These are phyloP conservation scores for Lampris megalopsis DNA, from an alignment of 2,113 vertebrate species.

Conservation along the genomic window DNA sequence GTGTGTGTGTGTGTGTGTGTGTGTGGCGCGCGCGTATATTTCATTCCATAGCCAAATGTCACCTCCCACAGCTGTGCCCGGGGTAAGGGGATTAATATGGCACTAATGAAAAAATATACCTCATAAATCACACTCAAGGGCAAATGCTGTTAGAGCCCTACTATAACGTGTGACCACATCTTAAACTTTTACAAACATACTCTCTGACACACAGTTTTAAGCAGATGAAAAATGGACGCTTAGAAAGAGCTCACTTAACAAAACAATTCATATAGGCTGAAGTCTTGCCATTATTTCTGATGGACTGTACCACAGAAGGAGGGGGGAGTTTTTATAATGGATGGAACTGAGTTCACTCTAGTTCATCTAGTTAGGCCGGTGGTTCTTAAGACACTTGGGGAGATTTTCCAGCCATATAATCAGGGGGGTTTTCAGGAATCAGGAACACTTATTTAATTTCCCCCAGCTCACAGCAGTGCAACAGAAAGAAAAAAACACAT, in stretches of 20 bases:
- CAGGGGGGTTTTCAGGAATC: too few relatives aligned
- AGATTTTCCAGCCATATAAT: too few relatives aligned
- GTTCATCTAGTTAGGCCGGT: too few relatives aligned
- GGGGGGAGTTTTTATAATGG: slow-evolving; percentile 19
- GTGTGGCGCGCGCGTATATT: slow-evolving; percentile 1
- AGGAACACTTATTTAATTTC: too few relatives aligned
- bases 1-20: neutral
- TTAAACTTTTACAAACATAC: slow-evolving; percentile 55
- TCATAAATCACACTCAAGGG: slow-evolving; percentile 54
- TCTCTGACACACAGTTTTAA: slow-evolving; percentile 6
- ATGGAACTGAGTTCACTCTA: too few relatives aligned
- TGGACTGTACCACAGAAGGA: neutral
- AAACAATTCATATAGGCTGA: slow-evolving; percentile 26
- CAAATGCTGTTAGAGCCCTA: slow-evolving; percentile 45
- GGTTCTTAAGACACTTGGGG: too few relatives aligned
- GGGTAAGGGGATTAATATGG: slow-evolving; percentile 33
- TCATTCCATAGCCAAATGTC: neutral
- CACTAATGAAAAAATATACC: slow-evolving; percentile 42
- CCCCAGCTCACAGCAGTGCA: too few relatives aligned
- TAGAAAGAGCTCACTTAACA: slow-evolving; percentile 42
- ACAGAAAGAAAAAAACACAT: too few relatives aligned
- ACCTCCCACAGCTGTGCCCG: slow-evolving; percentile 2
- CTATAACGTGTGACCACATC: slow-evolving; percentile 54
- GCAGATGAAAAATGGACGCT: slow-evolving; percentile 38
- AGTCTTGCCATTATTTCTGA: slow-evolving; percentile 24